Conservation (phyloP, 2,797 vertebrate species). For the Sebastes variabilis region DNA sequence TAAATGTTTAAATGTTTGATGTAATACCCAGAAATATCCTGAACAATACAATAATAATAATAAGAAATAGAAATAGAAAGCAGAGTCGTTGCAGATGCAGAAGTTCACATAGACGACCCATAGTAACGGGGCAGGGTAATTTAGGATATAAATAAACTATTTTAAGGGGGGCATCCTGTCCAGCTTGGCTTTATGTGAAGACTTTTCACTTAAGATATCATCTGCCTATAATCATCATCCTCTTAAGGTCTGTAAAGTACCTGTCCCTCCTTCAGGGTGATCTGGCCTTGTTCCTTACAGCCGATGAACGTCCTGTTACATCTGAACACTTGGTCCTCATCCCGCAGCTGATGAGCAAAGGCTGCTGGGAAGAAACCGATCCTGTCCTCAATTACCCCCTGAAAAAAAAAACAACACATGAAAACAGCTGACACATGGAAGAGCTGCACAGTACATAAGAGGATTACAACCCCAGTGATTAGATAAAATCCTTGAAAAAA, state of each 20-base stretch:
- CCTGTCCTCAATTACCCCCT: slow-evolving; percentile 95
- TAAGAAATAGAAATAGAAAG: not conserved
- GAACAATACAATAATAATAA: not conserved
- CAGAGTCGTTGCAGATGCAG: not conserved
- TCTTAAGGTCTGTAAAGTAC: slow-evolving; percentile 68
- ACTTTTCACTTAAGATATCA: not conserved
- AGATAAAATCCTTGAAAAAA: slow-evolving; percentile 4
- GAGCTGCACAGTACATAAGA: not conserved
- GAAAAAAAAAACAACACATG: not conserved
- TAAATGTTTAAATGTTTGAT: not conserved
- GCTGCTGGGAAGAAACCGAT: slow-evolving; percentile 95
- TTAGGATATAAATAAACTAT: not conserved
- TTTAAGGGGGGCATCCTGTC: not conserved
- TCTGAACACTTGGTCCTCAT: slow-evolving; percentile 89
- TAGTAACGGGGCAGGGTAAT: not conserved
- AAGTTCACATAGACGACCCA: not conserved
- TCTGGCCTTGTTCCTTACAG: slow-evolving; percentile 96
- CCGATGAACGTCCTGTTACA: slow-evolving; percentile 93
- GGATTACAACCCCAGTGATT: not conserved
- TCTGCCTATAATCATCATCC: not conserved
- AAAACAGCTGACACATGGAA: not conserved
- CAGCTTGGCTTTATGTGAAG: not conserved
- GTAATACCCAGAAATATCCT: not conserved
- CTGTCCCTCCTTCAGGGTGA: slow-evolving; percentile 96
- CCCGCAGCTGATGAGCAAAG: slow-evolving; percentile 89